Percentiles rank a stretch among this genome's conserved stretches.
Evolutionary conservation across 2,113 vertebrate genomes (phyloP).

Genomic region (Recurvirostra avosetta): DNA sequence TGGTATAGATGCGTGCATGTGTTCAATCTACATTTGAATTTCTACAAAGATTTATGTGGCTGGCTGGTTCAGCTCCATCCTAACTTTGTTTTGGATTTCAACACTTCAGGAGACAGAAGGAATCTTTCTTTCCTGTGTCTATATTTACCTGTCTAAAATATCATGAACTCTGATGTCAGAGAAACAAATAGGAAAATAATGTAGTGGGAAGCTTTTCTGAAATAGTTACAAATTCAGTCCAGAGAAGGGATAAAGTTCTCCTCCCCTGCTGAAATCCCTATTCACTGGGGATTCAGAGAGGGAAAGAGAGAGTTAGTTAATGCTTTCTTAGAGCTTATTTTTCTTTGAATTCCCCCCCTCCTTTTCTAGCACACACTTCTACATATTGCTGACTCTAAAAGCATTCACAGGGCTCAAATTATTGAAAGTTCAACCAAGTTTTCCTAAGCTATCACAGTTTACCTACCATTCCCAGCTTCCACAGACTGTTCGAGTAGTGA

Average conservation of each 20-base stretch:
- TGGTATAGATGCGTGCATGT: not conserved
- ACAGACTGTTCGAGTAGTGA: not conserved
- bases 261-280: not conserved
- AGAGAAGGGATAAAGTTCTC: not conserved
- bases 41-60: not conserved
- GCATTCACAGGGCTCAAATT: conserved; percentile 49
- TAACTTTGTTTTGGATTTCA: conserved; percentile 24
- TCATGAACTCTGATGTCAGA: not conserved
- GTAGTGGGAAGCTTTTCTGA: not conserved
- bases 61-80: not conserved
- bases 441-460: conserved; percentile 59
- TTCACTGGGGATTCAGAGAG: not conserved
- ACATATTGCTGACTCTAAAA: conserved; percentile 43
- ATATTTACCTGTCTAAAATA: not conserved
- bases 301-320: not conserved
- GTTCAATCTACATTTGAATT: not conserved
- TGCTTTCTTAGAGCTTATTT: conserved; percentile 43
- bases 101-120: not conserved
- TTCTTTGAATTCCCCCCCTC: conserved; percentile 18
- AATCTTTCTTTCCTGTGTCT: not conserved
- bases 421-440: conserved; percentile 61
- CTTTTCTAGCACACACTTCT: conserved; percentile 18
- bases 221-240: not conserved
- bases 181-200: conserved; percentile 39
- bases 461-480: conserved; percentile 10